Conservation (phyloP, 2,888 invertebrate genomes). For the Tetramorium bicarinatum region DNA sequence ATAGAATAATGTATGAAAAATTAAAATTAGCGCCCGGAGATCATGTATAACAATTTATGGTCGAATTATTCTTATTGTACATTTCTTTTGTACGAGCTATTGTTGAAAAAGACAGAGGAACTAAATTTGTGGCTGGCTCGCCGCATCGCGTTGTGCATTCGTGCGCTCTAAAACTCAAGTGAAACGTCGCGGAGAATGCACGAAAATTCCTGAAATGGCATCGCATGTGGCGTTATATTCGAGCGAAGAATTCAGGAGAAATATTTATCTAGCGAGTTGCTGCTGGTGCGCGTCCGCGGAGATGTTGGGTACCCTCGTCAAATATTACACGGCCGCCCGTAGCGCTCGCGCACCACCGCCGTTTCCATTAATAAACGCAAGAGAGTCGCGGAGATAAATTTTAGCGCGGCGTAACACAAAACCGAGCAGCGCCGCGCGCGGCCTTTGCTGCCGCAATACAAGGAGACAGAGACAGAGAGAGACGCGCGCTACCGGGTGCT, state of each 20-base stretch:
- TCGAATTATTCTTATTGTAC: background rate
- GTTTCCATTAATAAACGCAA: constrained; percentile 56
- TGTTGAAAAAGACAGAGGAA: background rate
- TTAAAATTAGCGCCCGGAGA: background rate
- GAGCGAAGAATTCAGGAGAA: constrained; percentile 46
- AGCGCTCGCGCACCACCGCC: constrained; percentile 25
- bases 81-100: background rate
- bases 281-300: constrained; percentile 23
- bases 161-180: background rate
- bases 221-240: constrained; percentile 39
- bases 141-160: background rate
- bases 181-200: constrained; percentile 35
- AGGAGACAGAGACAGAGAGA: background rate
- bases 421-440: constrained; percentile 31
- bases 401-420: constrained; percentile 53
- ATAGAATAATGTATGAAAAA: background rate
- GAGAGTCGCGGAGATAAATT: constrained; percentile 55
- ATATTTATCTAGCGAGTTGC: constrained; percentile 37
- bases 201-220: constrained; percentile 34
- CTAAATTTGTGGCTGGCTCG: constrained; percentile 4
- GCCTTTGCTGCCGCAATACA: constrained; percentile 35
- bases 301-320: constrained; percentile 45
- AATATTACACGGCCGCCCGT: constrained; percentile 47
- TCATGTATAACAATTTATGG: background rate
- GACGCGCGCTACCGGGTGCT: background rate